Base-by-base conservation (phyloP, 2,888 invertebrate genomes). In the Latrodectus elegans region DNA sequence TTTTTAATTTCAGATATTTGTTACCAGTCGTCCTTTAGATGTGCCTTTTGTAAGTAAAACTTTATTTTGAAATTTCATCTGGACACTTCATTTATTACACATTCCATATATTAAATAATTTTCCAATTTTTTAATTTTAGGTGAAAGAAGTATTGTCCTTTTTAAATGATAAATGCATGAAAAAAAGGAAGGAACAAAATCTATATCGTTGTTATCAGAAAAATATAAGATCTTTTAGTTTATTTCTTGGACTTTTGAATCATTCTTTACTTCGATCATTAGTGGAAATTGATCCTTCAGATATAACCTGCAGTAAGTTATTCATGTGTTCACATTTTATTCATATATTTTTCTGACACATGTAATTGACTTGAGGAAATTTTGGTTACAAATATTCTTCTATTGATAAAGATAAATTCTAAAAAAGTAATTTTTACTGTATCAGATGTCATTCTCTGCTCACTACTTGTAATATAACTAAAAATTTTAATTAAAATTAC, bases 191-290 rank as follows among this genome's bases (percentile, higher is more conserved):
- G 8, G 15, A 60, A 26, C 11, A 49, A n/a, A 74, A 68, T 22
- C 55, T 87, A 1, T 87, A 87, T 82, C n/a, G 77, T 67, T n/a
- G 17, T 2, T 68, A 82, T 72, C 12, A 15, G 22, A 22, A 10
- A 49, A 77, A 77, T 78, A 49, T 87, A 8, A 82, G 77, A 51
- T 77, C 87, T 8, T 65, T 82, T 77, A 78, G 87, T 4, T 51
- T 78, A 55, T 87, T 82, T 53, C 53, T 87, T 51, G 77, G 73
- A 26, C 4, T 87, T 12, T 71, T 87, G n/a, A 22, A 60, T 22
- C 81, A 87, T 82, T 77, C 87, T 1, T 67, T 78, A 65, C 49
- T 84, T 22, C 26, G 53, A 15, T 12, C 73, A 15, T 55, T 82
- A 17, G 76, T 67, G 68, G 87, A 77, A 60, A 55, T 53, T 60